These are phyloP conservation scores for Callithrix jacchus DNA, from an alignment of 2,113 vertebrate species.

Conservation along the genomic window DNA sequence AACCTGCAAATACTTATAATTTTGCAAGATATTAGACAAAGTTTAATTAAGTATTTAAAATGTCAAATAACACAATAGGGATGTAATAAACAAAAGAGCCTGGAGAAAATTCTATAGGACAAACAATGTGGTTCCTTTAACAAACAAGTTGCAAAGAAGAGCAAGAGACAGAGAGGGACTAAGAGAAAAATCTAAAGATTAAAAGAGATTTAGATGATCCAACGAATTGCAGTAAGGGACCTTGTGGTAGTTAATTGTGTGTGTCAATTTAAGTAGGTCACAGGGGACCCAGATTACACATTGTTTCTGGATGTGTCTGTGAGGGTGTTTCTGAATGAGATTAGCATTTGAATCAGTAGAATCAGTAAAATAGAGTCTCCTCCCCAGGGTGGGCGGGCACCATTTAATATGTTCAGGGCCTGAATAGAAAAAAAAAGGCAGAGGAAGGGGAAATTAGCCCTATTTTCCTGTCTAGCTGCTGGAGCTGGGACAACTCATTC, in stretches of 20 bases:
- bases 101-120: background rate
- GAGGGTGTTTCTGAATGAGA: background rate
- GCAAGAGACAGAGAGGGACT: background rate
- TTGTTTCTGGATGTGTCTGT: background rate
- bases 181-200: background rate
- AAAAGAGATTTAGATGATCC: background rate
- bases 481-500: background rate
- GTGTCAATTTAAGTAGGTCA: background rate
- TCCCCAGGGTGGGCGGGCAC: background rate
- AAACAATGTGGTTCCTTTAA: background rate
- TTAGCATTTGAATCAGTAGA: background rate
- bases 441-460: background rate
- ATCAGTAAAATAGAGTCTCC: background rate
- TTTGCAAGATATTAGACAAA: background rate
- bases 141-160: background rate
- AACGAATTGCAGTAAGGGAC: background rate
- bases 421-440: background rate
- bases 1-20: background rate
- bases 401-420: background rate
- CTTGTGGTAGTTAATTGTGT: background rate
- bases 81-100: background rate
- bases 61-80: background rate
- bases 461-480: background rate
- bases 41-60: slow-evolving; percentile 4
- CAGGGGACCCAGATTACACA: background rate